Base-by-base conservation (phyloP, 2,113 vertebrate species). In the Pristiophorus japonicus region DNA sequence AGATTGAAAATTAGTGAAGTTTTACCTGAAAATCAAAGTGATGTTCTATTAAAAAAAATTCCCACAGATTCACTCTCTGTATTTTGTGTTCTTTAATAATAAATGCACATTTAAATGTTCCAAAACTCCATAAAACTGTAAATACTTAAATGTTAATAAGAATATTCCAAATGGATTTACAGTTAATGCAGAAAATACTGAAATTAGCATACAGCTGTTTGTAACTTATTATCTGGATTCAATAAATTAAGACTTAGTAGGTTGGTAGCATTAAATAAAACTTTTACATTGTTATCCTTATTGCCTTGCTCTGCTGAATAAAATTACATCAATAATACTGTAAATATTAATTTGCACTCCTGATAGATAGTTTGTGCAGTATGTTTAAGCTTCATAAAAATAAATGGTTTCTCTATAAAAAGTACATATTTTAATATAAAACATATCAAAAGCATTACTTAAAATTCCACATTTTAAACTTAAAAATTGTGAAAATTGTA, bases 351-450 rank as follows among this genome's bases (percentile, higher is more conserved):
- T 94, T 47, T 47, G 11, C 42, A 38, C 24, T 66, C 8, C 63
- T 66, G 22, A 45, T 45, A 65, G 63, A 66, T 47, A 66, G 63
- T 45, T 94, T 27, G 24, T 24, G 22, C 38, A 30, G 10, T 42
- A 30, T 47, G 42, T 70, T 66, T 66, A 66, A 63, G 90, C 16
- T 10, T 6, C 24, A 47, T 2, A 67, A 67, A 94, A 94, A 47
- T 70, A 70, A 45, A 94, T 42, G 22, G 0, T 67, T 14, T 70
- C 24, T 47, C 12, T 51, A 27, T 12, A 55, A 59, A 90, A 67
- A 70, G 27, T 30, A 45, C 24, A 70, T 73, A 94, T 94, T 94
- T 67, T 94, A 47, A 73, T 70, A 94, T 94, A 94, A 70, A 94
- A 67, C 27, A 18, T 94, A 88, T 34, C 47, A 47, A 94, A 92